phyloP scores from a whole-genome alignment of 2,797 vertebrate genomes.

The Lemur catta region DNA sequence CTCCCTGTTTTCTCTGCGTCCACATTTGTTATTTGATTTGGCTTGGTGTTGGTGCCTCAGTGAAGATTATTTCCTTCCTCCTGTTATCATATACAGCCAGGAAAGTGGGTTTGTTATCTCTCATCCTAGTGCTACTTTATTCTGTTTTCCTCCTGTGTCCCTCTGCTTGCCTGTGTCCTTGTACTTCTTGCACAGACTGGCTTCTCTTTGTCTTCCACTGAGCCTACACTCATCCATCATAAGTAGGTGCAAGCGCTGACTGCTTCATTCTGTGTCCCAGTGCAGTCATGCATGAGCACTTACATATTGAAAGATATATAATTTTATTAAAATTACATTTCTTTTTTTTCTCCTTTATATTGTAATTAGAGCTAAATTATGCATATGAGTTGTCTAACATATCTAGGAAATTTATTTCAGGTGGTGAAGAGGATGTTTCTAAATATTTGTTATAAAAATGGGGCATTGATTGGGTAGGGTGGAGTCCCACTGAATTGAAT shows the following conservation, averaged over 20 bases:
- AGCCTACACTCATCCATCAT: background rate
- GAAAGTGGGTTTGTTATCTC: background rate
- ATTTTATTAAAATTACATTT: background rate
- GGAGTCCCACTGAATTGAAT: no score
- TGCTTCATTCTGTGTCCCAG: background rate
- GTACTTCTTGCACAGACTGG: background rate
- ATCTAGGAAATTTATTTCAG: background rate
- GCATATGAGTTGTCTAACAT: background rate
- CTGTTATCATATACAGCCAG: background rate
- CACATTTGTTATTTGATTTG: background rate
- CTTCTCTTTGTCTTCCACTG: background rate
- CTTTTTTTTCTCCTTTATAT: background rate
- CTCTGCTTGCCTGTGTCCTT: background rate
- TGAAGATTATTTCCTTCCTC: background rate
- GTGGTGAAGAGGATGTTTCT: background rate
- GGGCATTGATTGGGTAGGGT: background rate
- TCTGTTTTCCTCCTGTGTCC: background rate
- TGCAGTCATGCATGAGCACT: background rate
- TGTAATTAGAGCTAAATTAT: background rate
- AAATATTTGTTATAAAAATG: background rate
- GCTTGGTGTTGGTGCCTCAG: background rate
- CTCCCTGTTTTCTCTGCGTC: background rate
- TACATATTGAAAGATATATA: background rate
- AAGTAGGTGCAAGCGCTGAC: background rate
- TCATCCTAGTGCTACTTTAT: background rate